phyloP scores from a whole-genome alignment of 2,797 vertebrate genomes.

The Pristis pectinata region DNA sequence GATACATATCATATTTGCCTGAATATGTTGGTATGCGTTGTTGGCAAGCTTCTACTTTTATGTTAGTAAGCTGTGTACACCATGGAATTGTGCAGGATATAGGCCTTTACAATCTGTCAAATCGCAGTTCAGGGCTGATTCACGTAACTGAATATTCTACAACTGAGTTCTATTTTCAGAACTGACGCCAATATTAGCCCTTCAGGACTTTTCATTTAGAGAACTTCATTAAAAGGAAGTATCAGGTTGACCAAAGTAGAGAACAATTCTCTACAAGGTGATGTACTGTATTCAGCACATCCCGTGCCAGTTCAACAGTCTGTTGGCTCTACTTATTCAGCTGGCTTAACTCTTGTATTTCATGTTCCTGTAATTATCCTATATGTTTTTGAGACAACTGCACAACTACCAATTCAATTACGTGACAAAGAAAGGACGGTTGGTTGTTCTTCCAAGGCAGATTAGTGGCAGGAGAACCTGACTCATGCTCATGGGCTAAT shows the following conservation, averaged over 20 bases:
- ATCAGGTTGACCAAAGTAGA: conserved; percentile 34
- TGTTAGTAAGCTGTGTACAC: background rate
- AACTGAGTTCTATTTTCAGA: conserved; percentile 37
- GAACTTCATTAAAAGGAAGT: conserved; percentile 33
- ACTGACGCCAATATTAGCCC: conserved; percentile 35
- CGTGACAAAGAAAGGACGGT: background rate
- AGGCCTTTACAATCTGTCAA: background rate
- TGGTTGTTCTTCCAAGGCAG: background rate
- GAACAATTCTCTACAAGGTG: background rate
- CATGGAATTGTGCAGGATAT: background rate
- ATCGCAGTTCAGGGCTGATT: background rate
- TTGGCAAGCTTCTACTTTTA: conserved; percentile 3
- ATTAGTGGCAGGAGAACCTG: background rate
- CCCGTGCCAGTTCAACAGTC: background rate
- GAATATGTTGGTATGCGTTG: conserved; percentile 25
- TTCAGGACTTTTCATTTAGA: conserved; percentile 20
- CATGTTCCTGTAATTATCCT: background rate
- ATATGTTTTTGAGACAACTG: too few relatives aligned
- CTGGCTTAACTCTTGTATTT: background rate
- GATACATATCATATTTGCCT: conserved; percentile 30
- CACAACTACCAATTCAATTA: background rate
- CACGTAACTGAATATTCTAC: conserved; percentile 33
- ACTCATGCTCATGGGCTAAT: background rate
- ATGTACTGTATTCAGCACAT: background rate
- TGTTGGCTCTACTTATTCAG: background rate